Percentiles rank a stretch among this genome's conserved stretches.
These are phyloP conservation scores for Herminia tarsipennalis DNA, from an alignment of 2,888 invertebrate species.

Conservation along the genomic window DNA sequence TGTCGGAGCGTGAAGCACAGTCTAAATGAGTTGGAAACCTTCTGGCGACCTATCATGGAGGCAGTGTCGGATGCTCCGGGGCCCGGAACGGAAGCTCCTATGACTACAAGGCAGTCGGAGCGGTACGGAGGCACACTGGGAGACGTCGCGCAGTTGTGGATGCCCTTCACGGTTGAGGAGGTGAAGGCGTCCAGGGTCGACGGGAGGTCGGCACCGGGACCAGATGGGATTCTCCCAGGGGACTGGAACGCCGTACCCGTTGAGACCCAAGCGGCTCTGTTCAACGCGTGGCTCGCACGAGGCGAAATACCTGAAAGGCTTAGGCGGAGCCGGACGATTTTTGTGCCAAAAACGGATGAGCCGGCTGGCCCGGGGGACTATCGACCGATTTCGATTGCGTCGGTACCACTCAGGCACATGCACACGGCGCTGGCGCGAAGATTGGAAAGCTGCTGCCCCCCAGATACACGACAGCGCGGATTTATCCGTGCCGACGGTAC, in stretches of 20 bases:
- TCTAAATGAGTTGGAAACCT: constrained; percentile 10
- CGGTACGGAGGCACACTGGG: not conserved
- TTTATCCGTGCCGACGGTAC: constrained; percentile 62
- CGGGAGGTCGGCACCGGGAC: constrained; percentile 8
- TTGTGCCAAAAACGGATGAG: constrained; percentile 13
- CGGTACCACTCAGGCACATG: constrained; percentile 40
- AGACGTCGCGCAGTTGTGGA: constrained; percentile 4
- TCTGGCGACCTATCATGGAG: constrained; percentile 21
- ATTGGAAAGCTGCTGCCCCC: constrained; percentile 30
- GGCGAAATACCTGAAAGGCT: constrained; percentile 13
- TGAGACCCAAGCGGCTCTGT: constrained; percentile 16
- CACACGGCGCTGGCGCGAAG: constrained; percentile 40
- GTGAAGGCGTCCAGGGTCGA: constrained; percentile 2
- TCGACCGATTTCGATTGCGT: constrained; percentile 35
- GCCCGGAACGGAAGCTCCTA: constrained; percentile 5
- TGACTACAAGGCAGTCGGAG: not conserved
- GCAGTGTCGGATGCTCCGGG: constrained; percentile 16
- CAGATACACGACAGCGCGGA: constrained; percentile 36
- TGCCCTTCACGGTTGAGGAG: constrained; percentile 6
- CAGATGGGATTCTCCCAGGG: constrained; percentile 1
- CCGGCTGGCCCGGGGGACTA: constrained; percentile 43
- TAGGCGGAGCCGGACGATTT: constrained; percentile 13
- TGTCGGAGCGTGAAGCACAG: not conserved
- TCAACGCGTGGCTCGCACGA: constrained; percentile 9
- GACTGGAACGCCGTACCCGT: not conserved